These are phyloP conservation scores for Scarus forsteni DNA, from an alignment of 2,797 vertebrate genomes.

Conservation along the genomic window DNA sequence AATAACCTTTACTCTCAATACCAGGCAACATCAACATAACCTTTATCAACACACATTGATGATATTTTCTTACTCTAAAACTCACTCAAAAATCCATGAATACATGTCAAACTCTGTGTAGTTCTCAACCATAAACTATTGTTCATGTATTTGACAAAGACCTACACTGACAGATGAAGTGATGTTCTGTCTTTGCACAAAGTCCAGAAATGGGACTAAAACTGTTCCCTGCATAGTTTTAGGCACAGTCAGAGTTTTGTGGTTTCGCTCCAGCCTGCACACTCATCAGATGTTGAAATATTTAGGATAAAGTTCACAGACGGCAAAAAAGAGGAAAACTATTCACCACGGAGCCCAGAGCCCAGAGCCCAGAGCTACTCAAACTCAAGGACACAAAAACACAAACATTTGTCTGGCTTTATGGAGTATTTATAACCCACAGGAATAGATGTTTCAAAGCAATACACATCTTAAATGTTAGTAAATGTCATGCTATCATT, in stretches of 20 bases:
- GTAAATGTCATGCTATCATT: not conserved
- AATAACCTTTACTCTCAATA: no score
- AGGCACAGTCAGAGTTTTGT: conserved; percentile 7
- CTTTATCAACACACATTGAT: no score
- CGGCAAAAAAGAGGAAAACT: conserved; percentile 24
- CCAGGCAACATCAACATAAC: no score
- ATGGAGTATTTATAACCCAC: not conserved
- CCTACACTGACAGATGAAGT: no score
- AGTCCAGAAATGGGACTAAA: conserved; percentile 3
- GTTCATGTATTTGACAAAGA: no score
- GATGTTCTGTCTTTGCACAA: no score
- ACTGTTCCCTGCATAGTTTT: conserved; percentile 19
- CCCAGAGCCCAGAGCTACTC: conserved; percentile 18
- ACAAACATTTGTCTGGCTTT: conserved; percentile 11
- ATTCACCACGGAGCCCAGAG: conserved; percentile 19
- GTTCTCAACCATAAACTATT: no score
- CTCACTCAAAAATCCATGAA: no score
- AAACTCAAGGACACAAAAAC: conserved; percentile 30
- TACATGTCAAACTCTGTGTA: no score
- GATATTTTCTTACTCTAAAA: no score
- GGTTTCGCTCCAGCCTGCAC: conserved; percentile 8
- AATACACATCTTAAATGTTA: not conserved
- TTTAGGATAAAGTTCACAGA: conserved; percentile 71
- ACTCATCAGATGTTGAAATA: conserved; percentile 27
- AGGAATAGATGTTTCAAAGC: no score